Evolutionary conservation across 2,113 vertebrate species (phyloP).

Genomic region (Sarotherodon lohbergeri): DNA sequence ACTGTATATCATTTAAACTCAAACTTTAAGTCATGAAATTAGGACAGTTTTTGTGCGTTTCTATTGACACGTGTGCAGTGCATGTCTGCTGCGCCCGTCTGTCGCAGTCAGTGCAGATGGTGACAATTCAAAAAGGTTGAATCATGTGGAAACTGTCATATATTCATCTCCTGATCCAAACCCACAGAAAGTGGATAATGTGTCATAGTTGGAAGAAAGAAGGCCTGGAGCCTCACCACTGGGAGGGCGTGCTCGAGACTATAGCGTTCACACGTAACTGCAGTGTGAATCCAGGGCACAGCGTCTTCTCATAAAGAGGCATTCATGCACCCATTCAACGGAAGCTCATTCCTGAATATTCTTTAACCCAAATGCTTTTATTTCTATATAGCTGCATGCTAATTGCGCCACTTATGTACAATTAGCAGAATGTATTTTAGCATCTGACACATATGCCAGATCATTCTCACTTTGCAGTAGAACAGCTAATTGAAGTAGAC

Average conservation of each 20-base stretch:
- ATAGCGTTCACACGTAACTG: neutral
- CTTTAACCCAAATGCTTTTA: neutral
- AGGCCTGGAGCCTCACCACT: neutral
- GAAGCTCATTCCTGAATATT: neutral
- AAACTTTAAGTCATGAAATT: neutral
- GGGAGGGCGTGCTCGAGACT: neutral
- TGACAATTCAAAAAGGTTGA: slow-evolving; percentile 2
- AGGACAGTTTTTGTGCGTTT: neutral
- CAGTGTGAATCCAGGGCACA: neutral
- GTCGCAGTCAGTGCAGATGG: slow-evolving; percentile 6
- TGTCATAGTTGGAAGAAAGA: neutral
- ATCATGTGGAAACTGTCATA: neutral
- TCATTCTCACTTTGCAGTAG: neutral
- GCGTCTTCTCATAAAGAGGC: neutral
- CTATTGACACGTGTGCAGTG: neutral
- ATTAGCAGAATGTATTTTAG: neutral
- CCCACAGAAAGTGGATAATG: neutral
- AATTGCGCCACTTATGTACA: neutral
- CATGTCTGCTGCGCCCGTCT: slow-evolving; percentile 7
- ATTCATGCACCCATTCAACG: neutral
- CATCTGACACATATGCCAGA: neutral
- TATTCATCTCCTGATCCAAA: neutral
- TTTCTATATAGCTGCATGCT: neutral
- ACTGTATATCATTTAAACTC: neutral
- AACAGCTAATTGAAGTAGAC: neutral